Evolutionary conservation across 2,113 vertebrate species (phyloP).

Genomic region (Tragulus kanchil): DNA sequence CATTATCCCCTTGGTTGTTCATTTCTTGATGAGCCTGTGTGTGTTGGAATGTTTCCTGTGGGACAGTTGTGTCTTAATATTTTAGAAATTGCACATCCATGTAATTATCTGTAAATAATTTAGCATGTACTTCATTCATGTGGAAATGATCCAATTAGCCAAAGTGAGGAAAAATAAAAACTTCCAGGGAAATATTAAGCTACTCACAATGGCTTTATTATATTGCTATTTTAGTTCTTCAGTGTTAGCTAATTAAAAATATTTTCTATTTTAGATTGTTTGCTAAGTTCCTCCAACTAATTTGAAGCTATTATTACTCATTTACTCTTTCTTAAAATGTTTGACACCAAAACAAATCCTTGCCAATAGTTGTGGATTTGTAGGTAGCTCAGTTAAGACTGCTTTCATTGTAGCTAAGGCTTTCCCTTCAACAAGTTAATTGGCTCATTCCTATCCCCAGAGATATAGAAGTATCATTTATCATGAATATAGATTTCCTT

Average conservation of each 20-base stretch:
- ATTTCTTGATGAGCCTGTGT: slow-evolving; percentile 84
- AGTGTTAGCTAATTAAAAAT: slow-evolving; percentile 77
- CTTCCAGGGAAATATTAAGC: slow-evolving; percentile 78
- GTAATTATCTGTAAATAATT: slow-evolving; percentile 91
- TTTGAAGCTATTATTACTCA: slow-evolving; percentile 47
- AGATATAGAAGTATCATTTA: slow-evolving; percentile 16
- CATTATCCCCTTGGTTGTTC: slow-evolving; percentile 81
- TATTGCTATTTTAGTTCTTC: slow-evolving; percentile 72
- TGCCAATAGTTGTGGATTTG: background rate
- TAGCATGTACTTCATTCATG: slow-evolving; percentile 86
- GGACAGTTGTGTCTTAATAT: slow-evolving; percentile 88
- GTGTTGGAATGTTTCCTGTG: slow-evolving; percentile 86
- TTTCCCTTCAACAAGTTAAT: slow-evolving; percentile 33
- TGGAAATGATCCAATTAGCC: slow-evolving; percentile 87
- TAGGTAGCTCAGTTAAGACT: background rate
- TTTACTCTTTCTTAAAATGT: slow-evolving; percentile 22
- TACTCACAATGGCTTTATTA: slow-evolving; percentile 76
- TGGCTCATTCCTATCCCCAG: background rate
- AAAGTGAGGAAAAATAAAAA: slow-evolving; percentile 78
- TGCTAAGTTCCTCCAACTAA: slow-evolving; percentile 24
- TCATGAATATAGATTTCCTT: slow-evolving; percentile 48
- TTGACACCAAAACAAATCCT: slow-evolving; percentile 18
- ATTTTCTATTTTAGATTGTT: slow-evolving; percentile 77
- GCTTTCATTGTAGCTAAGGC: slow-evolving; percentile 26
- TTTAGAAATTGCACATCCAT: slow-evolving; percentile 87